Evolutionary conservation across 2,888 invertebrate species (phyloP).

Genomic region (Hypomecis punctinalis): DNA sequence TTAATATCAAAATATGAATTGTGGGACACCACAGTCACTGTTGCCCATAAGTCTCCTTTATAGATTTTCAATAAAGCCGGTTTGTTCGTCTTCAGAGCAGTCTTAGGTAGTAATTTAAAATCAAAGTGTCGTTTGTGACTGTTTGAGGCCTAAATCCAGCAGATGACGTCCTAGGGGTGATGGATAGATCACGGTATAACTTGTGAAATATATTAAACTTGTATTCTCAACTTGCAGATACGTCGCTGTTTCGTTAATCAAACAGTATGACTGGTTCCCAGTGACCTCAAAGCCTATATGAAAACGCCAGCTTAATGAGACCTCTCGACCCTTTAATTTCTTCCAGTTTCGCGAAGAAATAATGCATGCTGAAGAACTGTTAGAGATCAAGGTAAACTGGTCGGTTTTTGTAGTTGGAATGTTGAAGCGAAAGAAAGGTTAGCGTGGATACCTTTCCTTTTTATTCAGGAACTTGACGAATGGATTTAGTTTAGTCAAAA

Average conservation of each 20-base stretch:
- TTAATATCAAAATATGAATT: too few relatives aligned
- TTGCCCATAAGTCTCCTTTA: too few relatives aligned
- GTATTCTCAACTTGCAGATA: background rate
- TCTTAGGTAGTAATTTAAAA: too few relatives aligned
- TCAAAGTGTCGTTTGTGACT: too few relatives aligned
- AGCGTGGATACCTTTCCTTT: slow-evolving; percentile 21
- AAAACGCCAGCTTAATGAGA: slow-evolving; percentile 48
- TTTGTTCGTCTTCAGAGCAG: too few relatives aligned
- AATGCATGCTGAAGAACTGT: slow-evolving; percentile 40
- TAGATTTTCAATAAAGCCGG: too few relatives aligned
- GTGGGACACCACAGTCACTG: too few relatives aligned
- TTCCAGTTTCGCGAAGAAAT: slow-evolving; percentile 32
- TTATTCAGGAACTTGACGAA: too few relatives aligned
- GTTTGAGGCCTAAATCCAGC: too few relatives aligned
- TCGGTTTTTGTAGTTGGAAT: slow-evolving; percentile 48
- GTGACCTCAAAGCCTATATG: slow-evolving; percentile 67
- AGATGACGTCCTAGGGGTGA: too few relatives aligned
- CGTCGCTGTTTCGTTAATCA: background rate
- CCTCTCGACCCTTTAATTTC: slow-evolving; percentile 36
- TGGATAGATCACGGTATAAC: background rate
- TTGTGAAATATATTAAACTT: background rate
- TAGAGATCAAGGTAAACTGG: slow-evolving; percentile 50
- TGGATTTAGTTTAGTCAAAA: too few relatives aligned
- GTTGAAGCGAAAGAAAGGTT: slow-evolving; percentile 37
- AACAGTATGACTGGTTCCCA: slow-evolving; percentile 50